Evolutionary conservation across 1,140 invertebrate species (phyloP).

Genomic region (Drosophila parvula): DNA sequence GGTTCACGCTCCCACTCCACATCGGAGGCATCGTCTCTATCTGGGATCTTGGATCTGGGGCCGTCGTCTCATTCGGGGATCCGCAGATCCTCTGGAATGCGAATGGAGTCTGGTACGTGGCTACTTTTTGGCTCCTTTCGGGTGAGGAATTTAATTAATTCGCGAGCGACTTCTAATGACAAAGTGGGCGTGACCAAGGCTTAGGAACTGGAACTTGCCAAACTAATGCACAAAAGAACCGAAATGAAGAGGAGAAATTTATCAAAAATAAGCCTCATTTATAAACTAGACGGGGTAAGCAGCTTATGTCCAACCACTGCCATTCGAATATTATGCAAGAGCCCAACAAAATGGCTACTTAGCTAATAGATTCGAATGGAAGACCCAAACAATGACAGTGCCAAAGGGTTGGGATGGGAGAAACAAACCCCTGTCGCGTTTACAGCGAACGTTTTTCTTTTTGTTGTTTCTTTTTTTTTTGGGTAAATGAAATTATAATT

Average conservation of each 20-base stretch:
- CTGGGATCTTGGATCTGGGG: conserved; percentile 12
- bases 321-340: conserved; percentile 66
- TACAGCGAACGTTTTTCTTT: conserved; percentile 33
- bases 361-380: conserved; percentile 70
- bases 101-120: conserved; percentile 63
- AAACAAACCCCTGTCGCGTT: conserved; percentile 69
- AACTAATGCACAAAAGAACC: conserved; percentile 32
- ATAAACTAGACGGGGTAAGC: conserved; percentile 75
- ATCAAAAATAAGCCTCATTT: conserved; percentile 75
- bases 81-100: conserved; percentile 36
- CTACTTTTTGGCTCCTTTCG: conserved; percentile 62
- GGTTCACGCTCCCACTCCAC: conserved; percentile 13
- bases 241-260: conserved; percentile 27
- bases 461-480: conserved; percentile 50
- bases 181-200: conserved; percentile 74
- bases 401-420: conserved; percentile 51
- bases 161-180: conserved; percentile 74
- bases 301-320: conserved; percentile 59
- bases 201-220: conserved; percentile 57
- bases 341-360: conserved; percentile 79
- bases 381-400: conserved; percentile 51
- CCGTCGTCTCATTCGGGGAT: conserved; percentile 12
- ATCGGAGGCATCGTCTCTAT: conserved; percentile 17
- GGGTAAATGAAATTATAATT: conserved; percentile 79
- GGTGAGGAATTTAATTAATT: conserved; percentile 79